Conservation (phyloP, 2,888 invertebrate genomes). For the Drosophila greeni region DNA sequence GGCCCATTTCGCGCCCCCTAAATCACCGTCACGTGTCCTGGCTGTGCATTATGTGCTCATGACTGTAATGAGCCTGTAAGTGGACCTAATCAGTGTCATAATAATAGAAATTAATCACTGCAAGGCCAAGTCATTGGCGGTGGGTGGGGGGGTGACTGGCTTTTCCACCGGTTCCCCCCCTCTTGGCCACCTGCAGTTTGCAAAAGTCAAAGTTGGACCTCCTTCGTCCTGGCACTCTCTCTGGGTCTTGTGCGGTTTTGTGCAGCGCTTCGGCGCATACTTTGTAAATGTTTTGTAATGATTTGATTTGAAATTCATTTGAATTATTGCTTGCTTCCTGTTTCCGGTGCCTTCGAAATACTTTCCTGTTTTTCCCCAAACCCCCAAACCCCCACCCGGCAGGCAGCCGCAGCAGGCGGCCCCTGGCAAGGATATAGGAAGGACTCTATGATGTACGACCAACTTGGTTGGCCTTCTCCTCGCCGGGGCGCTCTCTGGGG, state of each 20-base stretch:
- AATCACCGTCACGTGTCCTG: constrained; percentile 44
- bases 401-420: constrained; percentile 49
- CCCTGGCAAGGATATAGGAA: constrained; percentile 55
- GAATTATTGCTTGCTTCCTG: constrained; percentile 78
- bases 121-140: constrained; percentile 13
- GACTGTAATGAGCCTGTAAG: constrained; percentile 72
- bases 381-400: neutral
- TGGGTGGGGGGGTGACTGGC: neutral
- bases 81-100: constrained; percentile 72
- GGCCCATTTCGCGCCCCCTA: constrained; percentile 27
- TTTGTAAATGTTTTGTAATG: constrained; percentile 75
- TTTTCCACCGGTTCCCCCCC: no score
- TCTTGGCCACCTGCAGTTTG: constrained; percentile 40
- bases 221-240: constrained; percentile 13
- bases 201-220: constrained; percentile 35
- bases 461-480: constrained; percentile 50
- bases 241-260: constrained; percentile 66
- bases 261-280: constrained; percentile 70
- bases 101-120: constrained; percentile 72
- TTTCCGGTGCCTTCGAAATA: constrained; percentile 75
- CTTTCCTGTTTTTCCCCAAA: constrained; percentile 63
- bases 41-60: constrained; percentile 57
- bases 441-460: constrained; percentile 68
- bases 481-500: constrained; percentile 25
- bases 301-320: constrained; percentile 78